Evolutionary conservation across 2,113 vertebrate species (phyloP).

Genomic region (Neodon shergylaensis): DNA sequence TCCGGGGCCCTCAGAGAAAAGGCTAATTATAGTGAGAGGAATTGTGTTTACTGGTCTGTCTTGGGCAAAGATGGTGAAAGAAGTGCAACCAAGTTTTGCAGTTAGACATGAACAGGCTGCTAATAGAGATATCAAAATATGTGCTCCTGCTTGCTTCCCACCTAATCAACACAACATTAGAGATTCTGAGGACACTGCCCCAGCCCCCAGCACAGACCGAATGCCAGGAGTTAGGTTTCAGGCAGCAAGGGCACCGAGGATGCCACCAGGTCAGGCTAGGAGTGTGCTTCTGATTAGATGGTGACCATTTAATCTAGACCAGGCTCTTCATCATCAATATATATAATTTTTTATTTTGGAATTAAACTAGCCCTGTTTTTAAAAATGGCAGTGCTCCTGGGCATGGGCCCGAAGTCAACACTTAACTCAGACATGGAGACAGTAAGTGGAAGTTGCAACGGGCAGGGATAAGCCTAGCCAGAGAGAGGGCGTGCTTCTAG

Average conservation of each 20-base stretch:
- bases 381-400: conserved; percentile 81
- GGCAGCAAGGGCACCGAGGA: neutral
- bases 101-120: conserved; percentile 88
- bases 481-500: conserved; percentile 83
- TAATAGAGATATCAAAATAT: conserved; percentile 91
- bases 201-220: conserved; percentile 37
- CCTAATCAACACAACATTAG: conserved; percentile 85
- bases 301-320: conserved; percentile 82
- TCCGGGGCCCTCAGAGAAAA: conserved; percentile 90
- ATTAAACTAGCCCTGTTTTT: conserved; percentile 81
- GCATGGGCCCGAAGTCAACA: conserved; percentile 79
- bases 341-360: conserved; percentile 79
- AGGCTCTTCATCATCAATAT: conserved; percentile 82
- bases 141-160: conserved; percentile 83
- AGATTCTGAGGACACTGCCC: conserved; percentile 78
- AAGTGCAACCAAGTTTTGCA: conserved; percentile 90
- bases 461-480: conserved; percentile 72
- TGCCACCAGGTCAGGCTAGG: conserved; percentile 54
- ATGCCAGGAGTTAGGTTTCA: conserved; percentile 25
- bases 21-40: conserved; percentile 94
- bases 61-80: conserved; percentile 91
- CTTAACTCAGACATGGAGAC: conserved; percentile 77
- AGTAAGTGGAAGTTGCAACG: conserved; percentile 74
- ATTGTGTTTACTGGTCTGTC: conserved; percentile 94
- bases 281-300: conserved; percentile 83